Base-by-base conservation (phyloP, 2,888 invertebrate species). In the Morpho deidamia region DNA sequence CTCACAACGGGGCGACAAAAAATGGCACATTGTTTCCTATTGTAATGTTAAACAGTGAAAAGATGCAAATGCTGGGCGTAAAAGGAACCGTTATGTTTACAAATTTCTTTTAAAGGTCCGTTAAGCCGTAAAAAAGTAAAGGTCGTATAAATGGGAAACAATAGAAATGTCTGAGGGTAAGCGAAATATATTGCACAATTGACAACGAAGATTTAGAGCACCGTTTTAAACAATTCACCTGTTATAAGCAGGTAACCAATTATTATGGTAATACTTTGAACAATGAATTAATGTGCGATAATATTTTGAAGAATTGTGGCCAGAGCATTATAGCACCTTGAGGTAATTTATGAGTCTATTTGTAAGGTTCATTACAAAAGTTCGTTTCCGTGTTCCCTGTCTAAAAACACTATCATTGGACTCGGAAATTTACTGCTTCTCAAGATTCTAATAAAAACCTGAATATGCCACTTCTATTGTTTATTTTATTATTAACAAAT, bases 301-400 rank as follows among this genome's bases (percentile, higher is more conserved):
- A 81, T 84, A 79, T 89, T 87, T 86, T 82, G 76, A 79, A 72
- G 75, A 72, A 82, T 78, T 88, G 89, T 81, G 89, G 89, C 79
- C 80, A 78, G 75, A 75, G 69, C 73, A 74, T 62, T 74, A 76
- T 76, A 79, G 81, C 88, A 87, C 86, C 87, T 88, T 86, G 81
- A 71, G 71, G 75, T 87, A 81, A 88, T 89, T 86, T 89, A 89
- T 84, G 73, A 76, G 72, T 72, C 75, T 83, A 77, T 85, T 83
- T 77, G 73, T 76, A 69, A 68, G 74, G 69, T 71, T 79, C 73
- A 76, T 77, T 80, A 87, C 85, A 88, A 88, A 85, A 81, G 78
- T 81, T 74, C 76, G 76, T 88, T 87, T 89, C 87, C 87, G 83
- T 85, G 82, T 86, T 82, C 78, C 83, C 81, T 83, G 84, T 85